Percentiles rank a stretch among this genome's conserved stretches.
Evolutionary conservation across 2,113 vertebrate species (phyloP).

Genomic region (Lampris megalopsis): DNA sequence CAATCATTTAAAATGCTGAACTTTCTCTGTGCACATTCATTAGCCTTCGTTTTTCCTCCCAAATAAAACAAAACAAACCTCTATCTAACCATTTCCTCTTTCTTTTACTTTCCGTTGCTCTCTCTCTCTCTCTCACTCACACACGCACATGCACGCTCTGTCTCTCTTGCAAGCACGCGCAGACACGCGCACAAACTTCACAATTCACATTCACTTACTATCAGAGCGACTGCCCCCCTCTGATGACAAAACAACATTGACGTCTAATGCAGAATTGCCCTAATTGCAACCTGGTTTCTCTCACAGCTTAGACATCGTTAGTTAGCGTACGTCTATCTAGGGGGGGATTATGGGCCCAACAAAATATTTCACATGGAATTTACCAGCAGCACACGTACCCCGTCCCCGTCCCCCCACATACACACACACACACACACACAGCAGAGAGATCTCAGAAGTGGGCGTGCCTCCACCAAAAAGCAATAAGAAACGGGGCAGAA

Average conservation of each 20-base stretch:
- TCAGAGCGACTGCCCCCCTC: slow-evolving; percentile 70
- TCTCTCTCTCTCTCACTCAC: not conserved
- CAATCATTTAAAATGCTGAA: too few species aligned
- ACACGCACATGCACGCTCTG: not conserved
- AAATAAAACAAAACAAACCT: not conserved
- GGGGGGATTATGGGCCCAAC: not conserved
- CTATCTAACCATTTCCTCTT: not conserved
- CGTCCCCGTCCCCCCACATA: slow-evolving; percentile 14
- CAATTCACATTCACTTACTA: slow-evolving; percentile 13
- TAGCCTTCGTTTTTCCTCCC: too few species aligned
- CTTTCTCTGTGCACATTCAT: too few species aligned
- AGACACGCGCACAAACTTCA: slow-evolving; percentile 58
- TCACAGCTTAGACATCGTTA: slow-evolving; percentile 1
- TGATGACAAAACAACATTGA: slow-evolving; percentile 76
- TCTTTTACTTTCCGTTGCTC: not conserved
- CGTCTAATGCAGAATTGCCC: slow-evolving; percentile 18
- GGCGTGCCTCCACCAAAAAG: slow-evolving; percentile 80
- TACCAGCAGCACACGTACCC: not conserved
- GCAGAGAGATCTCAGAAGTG: slow-evolving; percentile 66
- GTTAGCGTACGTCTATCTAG: not conserved
- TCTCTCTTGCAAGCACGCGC: slow-evolving; percentile 12
- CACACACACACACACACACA: slow-evolving; percentile 35
- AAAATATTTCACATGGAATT: not conserved
- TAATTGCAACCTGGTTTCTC: slow-evolving; percentile 36
- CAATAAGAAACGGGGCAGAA: slow-evolving; percentile 67